Evolutionary conservation across 53 echinoderm and acorn worm species (phyloP).

Genomic region (Arbacia lixula): DNA sequence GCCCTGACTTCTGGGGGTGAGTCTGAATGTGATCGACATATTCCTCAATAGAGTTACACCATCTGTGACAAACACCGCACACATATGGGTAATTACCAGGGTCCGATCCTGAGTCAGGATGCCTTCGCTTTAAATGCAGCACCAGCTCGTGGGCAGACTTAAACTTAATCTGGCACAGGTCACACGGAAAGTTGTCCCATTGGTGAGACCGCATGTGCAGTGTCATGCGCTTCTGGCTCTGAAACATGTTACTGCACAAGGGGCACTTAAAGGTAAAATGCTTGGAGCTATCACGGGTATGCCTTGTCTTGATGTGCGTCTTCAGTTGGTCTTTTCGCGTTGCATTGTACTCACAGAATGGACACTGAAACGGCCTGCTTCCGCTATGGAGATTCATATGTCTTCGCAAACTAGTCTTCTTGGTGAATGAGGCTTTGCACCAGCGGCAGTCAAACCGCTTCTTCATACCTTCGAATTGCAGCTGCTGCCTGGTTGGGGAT

Average conservation of each 20-base stretch:
- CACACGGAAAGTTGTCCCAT: conserved; percentile 73
- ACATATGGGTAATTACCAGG: conserved; percentile 56
- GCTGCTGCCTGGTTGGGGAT: conserved; percentile 16
- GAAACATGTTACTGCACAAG: conserved; percentile 77
- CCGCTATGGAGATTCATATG: conserved; percentile 91
- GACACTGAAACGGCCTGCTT: conserved; percentile 84
- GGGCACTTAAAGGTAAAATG: conserved; percentile 81
- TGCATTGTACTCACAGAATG: conserved; percentile 78
- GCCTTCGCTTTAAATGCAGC: conserved; percentile 74
- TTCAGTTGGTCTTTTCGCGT: conserved; percentile 85
- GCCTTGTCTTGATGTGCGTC: conserved; percentile 78
- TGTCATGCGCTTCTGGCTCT: conserved; percentile 78
- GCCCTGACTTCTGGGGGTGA: conserved; percentile 21
- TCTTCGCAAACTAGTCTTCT: conserved; percentile 80
- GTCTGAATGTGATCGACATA: conserved; percentile 54
- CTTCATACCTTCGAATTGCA: conserved; percentile 11
- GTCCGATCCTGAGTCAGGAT: conserved; percentile 52
- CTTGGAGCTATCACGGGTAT: conserved; percentile 76
- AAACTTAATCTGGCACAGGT: conserved; percentile 75
- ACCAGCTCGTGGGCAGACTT: conserved; percentile 72
- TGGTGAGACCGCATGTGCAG: conserved; percentile 84
- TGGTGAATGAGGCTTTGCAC: conserved; percentile 82
- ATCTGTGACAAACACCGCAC: conserved; percentile 66
- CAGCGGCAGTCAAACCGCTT: conserved; percentile 63
- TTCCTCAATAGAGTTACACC: conserved; percentile 58